Evolutionary conservation across 2,113 vertebrate genomes (phyloP).

Genomic region (Lepus europaeus): DNA sequence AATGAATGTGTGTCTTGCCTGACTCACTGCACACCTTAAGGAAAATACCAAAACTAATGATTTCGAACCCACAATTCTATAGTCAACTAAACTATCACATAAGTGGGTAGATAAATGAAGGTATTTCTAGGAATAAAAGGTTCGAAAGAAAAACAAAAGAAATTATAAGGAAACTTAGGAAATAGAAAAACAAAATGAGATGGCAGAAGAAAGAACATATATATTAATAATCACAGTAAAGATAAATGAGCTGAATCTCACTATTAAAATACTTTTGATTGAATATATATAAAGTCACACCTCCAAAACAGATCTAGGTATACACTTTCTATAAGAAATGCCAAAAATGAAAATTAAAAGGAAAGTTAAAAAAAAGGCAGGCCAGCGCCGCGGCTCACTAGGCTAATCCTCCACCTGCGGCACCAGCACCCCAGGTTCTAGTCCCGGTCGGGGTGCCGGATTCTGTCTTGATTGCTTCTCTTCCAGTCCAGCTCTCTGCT

Average conservation of each 20-base stretch:
- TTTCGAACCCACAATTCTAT: not conserved
- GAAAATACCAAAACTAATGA: slow-evolving; percentile 20
- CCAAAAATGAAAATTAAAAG: slow-evolving; percentile 46
- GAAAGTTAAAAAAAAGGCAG: slow-evolving; percentile 4
- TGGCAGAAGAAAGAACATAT: slow-evolving; percentile 8
- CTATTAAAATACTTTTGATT: slow-evolving; percentile 59
- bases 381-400: no score
- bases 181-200: slow-evolving; percentile 56
- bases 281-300: slow-evolving; percentile 19
- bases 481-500: no score
- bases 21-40: not conserved
- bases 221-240: slow-evolving; percentile 14
- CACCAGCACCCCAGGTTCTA: no score
- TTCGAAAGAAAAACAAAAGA: slow-evolving; percentile 21
- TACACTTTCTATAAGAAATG: not conserved
- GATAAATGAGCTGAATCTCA: slow-evolving; percentile 30
- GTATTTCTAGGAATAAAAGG: slow-evolving; percentile 52
- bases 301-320: not conserved
- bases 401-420: no score
- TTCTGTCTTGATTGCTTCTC: no score
- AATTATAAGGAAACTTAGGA: slow-evolving; percentile 20
- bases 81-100: slow-evolving; percentile 30
- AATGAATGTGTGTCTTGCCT: not conserved
- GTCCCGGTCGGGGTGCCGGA: no score
- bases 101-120: slow-evolving; percentile 37